Percentiles rank a stretch among this genome's conserved stretches.
Conservation (phyloP, 2,113 vertebrate genomes). For the Penelope pileata region DNA sequence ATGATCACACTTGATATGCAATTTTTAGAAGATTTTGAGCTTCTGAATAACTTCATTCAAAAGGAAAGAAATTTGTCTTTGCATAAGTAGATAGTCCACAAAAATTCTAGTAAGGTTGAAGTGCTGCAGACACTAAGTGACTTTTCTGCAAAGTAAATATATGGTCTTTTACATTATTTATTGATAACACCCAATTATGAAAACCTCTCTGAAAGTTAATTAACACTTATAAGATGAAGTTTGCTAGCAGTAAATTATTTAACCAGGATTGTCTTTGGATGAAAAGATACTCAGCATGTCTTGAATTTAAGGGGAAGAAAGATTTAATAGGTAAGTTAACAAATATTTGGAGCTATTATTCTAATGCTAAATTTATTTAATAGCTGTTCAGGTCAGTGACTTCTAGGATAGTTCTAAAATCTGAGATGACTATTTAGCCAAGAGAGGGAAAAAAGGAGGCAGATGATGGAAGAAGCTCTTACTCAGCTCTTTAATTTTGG, state of each 20-base stretch:
- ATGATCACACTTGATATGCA: not conserved
- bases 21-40: not conserved
- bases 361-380: not conserved
- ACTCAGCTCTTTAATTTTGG: not conserved
- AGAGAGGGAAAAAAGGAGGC: not conserved
- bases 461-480: not conserved
- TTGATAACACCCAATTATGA: not conserved
- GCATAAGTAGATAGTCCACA: not conserved
- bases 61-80: not conserved
- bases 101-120: not conserved
- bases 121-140: not conserved
- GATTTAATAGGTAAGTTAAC: not conserved
- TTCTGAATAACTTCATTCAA: not conserved
- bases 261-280: not conserved
- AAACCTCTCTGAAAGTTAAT: not conserved
- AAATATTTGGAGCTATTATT: not conserved
- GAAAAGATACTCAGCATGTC: not conserved
- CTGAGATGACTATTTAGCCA: not conserved
- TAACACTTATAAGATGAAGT: not conserved
- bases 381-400: not conserved
- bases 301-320: not conserved
- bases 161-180: not conserved
- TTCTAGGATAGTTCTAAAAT: not conserved
- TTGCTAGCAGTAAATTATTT: too few relatives aligned
- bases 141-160: not conserved